These are phyloP conservation scores for Campoletis sonorensis DNA, from an alignment of 1,140 invertebrate species.

Conservation along the genomic window DNA sequence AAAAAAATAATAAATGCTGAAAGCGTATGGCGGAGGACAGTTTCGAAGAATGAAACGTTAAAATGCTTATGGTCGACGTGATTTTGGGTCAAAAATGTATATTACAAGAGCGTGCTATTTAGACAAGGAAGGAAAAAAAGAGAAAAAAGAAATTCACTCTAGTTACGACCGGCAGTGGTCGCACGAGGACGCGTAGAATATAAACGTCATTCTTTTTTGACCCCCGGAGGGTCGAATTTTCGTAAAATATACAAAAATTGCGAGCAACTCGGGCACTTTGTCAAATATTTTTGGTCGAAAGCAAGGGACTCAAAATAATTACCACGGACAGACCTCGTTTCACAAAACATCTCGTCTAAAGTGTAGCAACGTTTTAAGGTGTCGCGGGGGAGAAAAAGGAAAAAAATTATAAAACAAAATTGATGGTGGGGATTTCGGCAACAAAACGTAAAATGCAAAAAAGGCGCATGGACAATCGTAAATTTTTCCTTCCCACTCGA, in stretches of 20 bases:
- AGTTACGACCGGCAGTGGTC: conserved; percentile 43
- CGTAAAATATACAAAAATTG: conserved; percentile 46
- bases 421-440: background rate
- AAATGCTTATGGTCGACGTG: conserved; percentile 21
- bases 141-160: conserved; percentile 48
- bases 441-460: conserved; percentile 40
- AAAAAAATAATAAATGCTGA: conserved; percentile 16
- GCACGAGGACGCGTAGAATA: conserved; percentile 32
- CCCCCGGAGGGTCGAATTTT: background rate
- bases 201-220: background rate
- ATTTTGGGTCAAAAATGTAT: conserved; percentile 33
- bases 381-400: background rate
- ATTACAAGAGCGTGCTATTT: conserved; percentile 23
- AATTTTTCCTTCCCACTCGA: conserved; percentile 58
- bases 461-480: conserved; percentile 57
- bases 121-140: background rate
- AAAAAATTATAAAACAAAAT: conserved; percentile 16
- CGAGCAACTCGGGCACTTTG: conserved; percentile 40
- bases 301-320: conserved; percentile 54
- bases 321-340: conserved; percentile 20
- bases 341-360: conserved; percentile 61
- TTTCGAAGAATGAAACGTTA: background rate
- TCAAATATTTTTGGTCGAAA: conserved; percentile 27
- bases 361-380: conserved; percentile 58
- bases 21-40: background rate